phyloP scores from a whole-genome alignment of 2,888 invertebrate genomes.

The Drosophila imparisetae region DNA sequence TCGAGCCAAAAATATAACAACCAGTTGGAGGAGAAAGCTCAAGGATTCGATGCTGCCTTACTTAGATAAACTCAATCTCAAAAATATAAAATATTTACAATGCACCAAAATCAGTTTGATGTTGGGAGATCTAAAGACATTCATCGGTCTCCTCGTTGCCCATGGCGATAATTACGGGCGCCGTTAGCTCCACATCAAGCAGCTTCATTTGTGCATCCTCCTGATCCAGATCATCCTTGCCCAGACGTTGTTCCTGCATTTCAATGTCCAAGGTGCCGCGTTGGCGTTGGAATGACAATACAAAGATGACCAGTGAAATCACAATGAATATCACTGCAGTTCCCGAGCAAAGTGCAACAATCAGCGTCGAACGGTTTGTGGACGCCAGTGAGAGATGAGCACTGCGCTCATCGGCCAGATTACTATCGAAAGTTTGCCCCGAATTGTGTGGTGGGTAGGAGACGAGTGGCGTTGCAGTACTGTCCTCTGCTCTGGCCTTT shows the following conservation, averaged over 20 bases:
- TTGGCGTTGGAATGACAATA: conserved; percentile 81
- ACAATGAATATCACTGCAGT: conserved; percentile 78
- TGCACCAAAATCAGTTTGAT: conserved; percentile 31
- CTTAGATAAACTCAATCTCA: conserved; percentile 54
- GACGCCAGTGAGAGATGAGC: conserved; percentile 67
- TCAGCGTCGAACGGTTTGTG: conserved; percentile 68
- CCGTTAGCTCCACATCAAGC: conserved; percentile 74
- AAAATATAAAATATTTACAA: conserved; percentile 68
- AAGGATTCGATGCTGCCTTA: conserved; percentile 30
- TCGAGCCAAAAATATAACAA: conserved; percentile 44
- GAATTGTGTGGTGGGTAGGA: conserved; percentile 73
- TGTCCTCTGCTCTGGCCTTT: conserved; percentile 56
- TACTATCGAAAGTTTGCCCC: conserved; percentile 75
- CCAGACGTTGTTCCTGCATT: conserved; percentile 82
- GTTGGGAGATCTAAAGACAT: conserved; percentile 59
- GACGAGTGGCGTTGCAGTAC: conserved; percentile 69
- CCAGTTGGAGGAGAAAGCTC: conserved; percentile 32
- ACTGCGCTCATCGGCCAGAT: conserved; percentile 78
- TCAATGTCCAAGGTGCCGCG: conserved; percentile 83
- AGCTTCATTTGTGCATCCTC: conserved; percentile 81
- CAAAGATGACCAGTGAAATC: conserved; percentile 75
- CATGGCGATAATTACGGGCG: conserved; percentile 62
- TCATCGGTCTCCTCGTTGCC: conserved; percentile 75
- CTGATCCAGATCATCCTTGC: conserved; percentile 80
- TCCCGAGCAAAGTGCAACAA: conserved; percentile 77